Percentiles rank a stretch among this genome's conserved stretches.
Evolutionary conservation across 2,113 vertebrate genomes (phyloP).

Genomic region (Bombycilla garrulus): DNA sequence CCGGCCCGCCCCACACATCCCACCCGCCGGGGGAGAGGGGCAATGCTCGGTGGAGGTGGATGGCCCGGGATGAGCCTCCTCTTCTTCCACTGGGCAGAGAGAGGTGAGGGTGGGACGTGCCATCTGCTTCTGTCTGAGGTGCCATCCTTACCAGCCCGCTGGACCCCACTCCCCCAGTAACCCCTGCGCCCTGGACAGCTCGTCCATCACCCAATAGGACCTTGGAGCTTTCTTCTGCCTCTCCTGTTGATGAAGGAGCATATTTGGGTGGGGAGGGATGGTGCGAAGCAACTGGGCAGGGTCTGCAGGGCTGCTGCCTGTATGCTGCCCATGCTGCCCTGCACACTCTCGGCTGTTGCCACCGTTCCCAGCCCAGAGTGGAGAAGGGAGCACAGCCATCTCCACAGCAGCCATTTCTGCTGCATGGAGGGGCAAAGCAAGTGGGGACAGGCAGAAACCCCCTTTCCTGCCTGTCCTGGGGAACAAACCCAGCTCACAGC

Average conservation of each 20-base stretch:
- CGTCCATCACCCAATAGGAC: fast-evolving
- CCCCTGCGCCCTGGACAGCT: background rate
- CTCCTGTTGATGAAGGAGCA: background rate
- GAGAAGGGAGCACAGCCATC: background rate
- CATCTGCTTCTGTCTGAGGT: background rate
- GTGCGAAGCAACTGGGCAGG: background rate
- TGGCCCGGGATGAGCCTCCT: background rate
- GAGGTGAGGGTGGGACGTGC: background rate
- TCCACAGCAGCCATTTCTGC: background rate
- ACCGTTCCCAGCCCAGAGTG: background rate
- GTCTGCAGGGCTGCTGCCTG: background rate
- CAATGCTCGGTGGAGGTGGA: fast-evolving
- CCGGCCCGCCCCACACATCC: background rate
- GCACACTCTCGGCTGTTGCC: fast-evolving
- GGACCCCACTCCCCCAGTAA: no score
- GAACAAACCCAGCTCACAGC: background rate
- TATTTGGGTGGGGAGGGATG: background rate
- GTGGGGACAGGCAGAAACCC: fast-evolving
- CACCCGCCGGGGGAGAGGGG: background rate
- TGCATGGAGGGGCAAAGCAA: background rate
- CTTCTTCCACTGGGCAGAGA: background rate
- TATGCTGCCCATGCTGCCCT: fast-evolving
- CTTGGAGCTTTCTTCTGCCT: background rate
- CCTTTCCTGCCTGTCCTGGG: background rate
- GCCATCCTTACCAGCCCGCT: fast-evolving